phyloP scores from a whole-genome alignment of 2,797 vertebrate species.

The Malurus leucopterus region DNA sequence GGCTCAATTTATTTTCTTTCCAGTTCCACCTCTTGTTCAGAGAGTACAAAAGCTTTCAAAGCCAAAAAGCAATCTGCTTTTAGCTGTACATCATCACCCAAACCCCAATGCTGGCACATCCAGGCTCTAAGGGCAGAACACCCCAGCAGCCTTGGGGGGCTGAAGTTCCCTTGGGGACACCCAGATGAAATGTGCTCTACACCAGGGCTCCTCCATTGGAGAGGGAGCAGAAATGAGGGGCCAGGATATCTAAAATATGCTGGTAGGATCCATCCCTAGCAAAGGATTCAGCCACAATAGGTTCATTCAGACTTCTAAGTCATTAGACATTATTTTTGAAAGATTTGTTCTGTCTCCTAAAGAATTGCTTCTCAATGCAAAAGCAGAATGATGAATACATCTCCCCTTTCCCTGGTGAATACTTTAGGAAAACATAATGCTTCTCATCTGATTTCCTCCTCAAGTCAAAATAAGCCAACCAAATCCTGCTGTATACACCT shows the following conservation, averaged over 20 bases:
- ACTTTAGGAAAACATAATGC: slow-evolving; percentile 11
- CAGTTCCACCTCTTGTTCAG: background rate
- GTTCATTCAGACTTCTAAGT: background rate
- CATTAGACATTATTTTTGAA: slow-evolving; percentile 18
- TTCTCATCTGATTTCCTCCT: slow-evolving; percentile 20
- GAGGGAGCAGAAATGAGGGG: background rate
- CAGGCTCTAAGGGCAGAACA: background rate
- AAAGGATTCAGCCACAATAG: background rate
- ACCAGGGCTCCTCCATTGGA: background rate
- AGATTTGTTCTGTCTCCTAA: slow-evolving; percentile 15
- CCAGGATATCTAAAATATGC: background rate
- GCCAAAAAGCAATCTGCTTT: background rate
- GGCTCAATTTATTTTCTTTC: background rate
- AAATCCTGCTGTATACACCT: slow-evolving; percentile 16
- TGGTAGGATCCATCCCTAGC: background rate
- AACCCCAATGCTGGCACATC: background rate
- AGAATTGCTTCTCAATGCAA: slow-evolving; percentile 21
- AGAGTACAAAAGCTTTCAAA: background rate
- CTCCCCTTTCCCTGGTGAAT: slow-evolving; percentile 10
- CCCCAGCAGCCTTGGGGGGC: background rate
- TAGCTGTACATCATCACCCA: background rate
- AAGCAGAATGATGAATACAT: slow-evolving; percentile 12
- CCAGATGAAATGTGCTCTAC: background rate
- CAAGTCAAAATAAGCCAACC: slow-evolving; percentile 36
- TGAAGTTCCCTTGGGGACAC: background rate